Base-by-base conservation (phyloP, 2,797 vertebrate species). In the Coreius guichenoti region DNA sequence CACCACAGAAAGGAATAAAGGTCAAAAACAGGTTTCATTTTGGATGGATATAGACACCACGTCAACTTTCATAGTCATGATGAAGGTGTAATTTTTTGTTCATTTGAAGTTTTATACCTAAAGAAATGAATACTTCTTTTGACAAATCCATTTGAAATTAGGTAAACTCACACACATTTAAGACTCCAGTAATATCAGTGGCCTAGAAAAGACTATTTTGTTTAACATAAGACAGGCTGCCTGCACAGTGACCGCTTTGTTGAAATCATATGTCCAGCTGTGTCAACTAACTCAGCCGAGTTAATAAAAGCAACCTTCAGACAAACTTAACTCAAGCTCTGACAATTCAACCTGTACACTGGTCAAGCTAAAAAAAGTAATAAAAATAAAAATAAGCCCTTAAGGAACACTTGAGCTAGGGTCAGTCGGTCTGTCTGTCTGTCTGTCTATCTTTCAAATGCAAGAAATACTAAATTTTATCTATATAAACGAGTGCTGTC, bases 241-340 rank as follows among this genome's bases (percentile, higher is more conserved):
- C 75, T 58, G 51, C 23, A 77, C 23, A 8, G 23, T 39, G 54
- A 21, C 8, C 4, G 33, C 56, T 58, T 77, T 58, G 79, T 21
- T 68, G 51, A 81, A 81, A 39, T 81, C 23, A 39, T 31, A 69
- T 56, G 67, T 51, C 31, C 23, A 39, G 49, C 67, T 54, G 23
- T 70, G 33, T 81, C 33, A 61, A 61, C 75, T 78, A 78, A 54
- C 43, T 81, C 31, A 81, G 29, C 33, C 23, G 8, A 78, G 54
- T 78, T 61, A 76, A 56, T 56, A 61, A 77, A 78, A 61, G 56
- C 75, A 78, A 78, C 54, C 54, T 76, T 76, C 74, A 56, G 19
- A 51, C 29, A 68, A 33, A 80, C 23, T 69, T 69, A 49, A 36
- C 49, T 72, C 67, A 43, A 63, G 54, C 39, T 73, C 26, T 31